These are phyloP conservation scores for Synergus laeviventris DNA, from an alignment of 2,888 invertebrate genomes.

Conservation along the genomic window DNA sequence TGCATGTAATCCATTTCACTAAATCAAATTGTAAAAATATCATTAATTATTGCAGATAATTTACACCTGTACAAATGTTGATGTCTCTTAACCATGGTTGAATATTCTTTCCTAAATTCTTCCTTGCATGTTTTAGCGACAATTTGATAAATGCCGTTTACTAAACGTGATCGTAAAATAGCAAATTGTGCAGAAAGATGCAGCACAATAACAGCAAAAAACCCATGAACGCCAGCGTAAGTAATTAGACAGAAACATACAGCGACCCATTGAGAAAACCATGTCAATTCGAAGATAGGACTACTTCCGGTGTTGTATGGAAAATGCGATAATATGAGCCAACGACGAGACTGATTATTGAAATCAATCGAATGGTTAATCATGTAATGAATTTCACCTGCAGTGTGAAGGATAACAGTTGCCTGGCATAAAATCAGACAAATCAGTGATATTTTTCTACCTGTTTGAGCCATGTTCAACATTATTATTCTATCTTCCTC, in stretches of 20 bases:
- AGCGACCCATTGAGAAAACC: conserved; percentile 59
- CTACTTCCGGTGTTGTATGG: conserved; percentile 59
- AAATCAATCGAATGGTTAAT: conserved; percentile 41
- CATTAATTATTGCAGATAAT: background rate
- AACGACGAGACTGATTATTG: conserved; percentile 45
- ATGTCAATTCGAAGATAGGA: conserved; percentile 59
- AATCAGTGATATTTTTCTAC: conserved; percentile 29
- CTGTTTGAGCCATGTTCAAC: conserved; percentile 27
- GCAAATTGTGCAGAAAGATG: conserved; percentile 65
- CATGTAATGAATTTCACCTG: conserved; percentile 41
- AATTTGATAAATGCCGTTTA: background rate
- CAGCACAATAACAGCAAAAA: conserved; percentile 59
- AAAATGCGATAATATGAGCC: conserved; percentile 54
- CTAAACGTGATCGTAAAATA: background rate
- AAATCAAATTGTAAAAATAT: background rate
- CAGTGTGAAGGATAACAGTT: conserved; percentile 28
- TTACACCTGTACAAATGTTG: conserved; percentile 1
- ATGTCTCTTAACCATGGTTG: conserved; percentile 2
- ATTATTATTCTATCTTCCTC: conserved; percentile 24
- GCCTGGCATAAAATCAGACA: conserved; percentile 11
- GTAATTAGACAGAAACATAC: conserved; percentile 56
- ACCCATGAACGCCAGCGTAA: conserved; percentile 62
- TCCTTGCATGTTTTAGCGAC: background rate
- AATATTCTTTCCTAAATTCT: conserved; percentile 32
- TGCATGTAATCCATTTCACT: too few relatives aligned